These are phyloP conservation scores for Nestor notabilis DNA, from an alignment of 2,113 vertebrate genomes.

Conservation along the genomic window DNA sequence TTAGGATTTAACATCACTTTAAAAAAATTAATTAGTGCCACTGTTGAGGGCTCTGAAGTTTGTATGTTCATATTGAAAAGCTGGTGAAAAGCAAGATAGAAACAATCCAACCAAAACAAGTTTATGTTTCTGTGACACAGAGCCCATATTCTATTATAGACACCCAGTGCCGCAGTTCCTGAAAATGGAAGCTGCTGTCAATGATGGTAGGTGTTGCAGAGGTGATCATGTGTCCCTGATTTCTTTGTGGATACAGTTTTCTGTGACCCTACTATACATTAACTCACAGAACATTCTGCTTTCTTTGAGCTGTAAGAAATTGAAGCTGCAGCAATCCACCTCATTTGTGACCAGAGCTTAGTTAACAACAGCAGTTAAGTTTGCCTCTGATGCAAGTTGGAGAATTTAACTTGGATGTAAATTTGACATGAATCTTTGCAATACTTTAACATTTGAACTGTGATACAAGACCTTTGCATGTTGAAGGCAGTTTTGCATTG, in stretches of 20 bases:
- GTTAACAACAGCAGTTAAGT: neutral
- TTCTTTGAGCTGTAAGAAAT: neutral
- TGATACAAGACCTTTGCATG: neutral
- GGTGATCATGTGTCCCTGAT: neutral
- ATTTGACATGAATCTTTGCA: neutral
- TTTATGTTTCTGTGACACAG: neutral
- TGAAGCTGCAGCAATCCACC: neutral
- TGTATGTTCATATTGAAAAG: neutral
- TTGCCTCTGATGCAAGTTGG: neutral
- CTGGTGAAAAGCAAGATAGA: neutral
- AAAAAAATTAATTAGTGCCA: conserved; percentile 17
- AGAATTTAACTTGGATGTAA: neutral
- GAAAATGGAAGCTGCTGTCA: neutral
- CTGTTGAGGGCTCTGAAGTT: neutral
- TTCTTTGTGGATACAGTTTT: neutral
- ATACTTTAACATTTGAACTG: neutral
- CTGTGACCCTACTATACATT: neutral
- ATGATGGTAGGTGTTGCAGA: neutral
- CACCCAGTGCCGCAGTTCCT: neutral
- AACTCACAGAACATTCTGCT: neutral
- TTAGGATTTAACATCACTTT: conserved; percentile 6
- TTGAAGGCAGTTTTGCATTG: neutral
- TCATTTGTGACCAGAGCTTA: neutral
- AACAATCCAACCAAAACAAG: neutral
- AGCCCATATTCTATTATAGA: neutral